Base-by-base conservation (phyloP, 2,797 vertebrate genomes). In the Helostoma temminkii region DNA sequence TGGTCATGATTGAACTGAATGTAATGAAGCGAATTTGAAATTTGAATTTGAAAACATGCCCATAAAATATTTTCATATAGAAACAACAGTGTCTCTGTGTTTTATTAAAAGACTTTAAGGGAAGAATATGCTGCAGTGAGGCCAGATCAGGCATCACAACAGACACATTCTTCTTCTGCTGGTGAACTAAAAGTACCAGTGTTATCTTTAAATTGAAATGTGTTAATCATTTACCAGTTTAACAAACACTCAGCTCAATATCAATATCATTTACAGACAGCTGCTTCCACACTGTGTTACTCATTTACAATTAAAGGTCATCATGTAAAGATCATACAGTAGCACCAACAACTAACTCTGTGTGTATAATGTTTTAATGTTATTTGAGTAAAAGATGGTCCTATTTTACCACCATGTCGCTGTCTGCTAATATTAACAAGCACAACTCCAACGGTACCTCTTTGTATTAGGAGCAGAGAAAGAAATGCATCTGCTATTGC, bases 61-160 rank as follows among this genome's bases (percentile, higher is more conserved):
- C 89, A 91, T 90, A 91, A 41, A 92, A 93, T 92, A 92, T 92
- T 92, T 92, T 93, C 82, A 81, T 86, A 92, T 54, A 68, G 57
- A 83, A 70, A 6, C 18, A 1, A 15, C 0, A 2, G 9, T 36
- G 1, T 76, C 7, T 67, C 9, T 74, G 65, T 80, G 3, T 82
- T 71, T 60, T 66, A 14, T 3, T 36, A 32, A 9, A 14, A 36
- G 9, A 9, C 2, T 36, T 32, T 6, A 32, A 32, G 30, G 30
- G 9, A 32, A 9, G 2, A 14, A 36, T 32, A 56, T 34, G 7
- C n/a, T 15, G 56, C 14, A 45, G 46, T 19, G 21, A 1, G 36
- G 26, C 8, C 26, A n/a, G n/a, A n/a, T n/a, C n/a, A n/a, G n/a
- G n/a, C n/a, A n/a, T n/a, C n/a, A n/a, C n/a, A n/a, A n/a, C n/a